Evolutionary conservation across 2,888 invertebrate genomes (phyloP), one percentile per base, ranked within the genome.

Genomic region (Cosmia pyralina): DNA sequence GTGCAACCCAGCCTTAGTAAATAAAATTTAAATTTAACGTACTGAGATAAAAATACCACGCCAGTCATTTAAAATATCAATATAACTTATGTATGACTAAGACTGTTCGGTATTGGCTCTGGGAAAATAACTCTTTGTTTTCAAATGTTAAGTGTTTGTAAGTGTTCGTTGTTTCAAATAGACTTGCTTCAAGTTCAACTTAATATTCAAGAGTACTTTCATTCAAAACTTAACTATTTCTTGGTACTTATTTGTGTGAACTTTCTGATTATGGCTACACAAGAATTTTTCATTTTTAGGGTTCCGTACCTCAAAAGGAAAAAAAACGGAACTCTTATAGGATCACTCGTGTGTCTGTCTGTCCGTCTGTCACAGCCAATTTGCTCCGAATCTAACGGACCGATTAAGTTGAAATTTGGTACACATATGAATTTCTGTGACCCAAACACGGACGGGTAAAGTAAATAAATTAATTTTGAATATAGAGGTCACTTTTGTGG

Each of bases 71-170:
- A 72, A 75, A 86, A 86, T 79, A 81, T 81, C 86, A 79, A 86
- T 84, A 84, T 85, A 86, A 81, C 67, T 78, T 77, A 86, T 87
- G 83, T 77, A 86, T 87, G 83, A 86, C 75, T 86, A 80, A 83
- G 69, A 66, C 63, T 46, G 1, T 50, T 22, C 6, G 64, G 74
- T 72, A 85, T 87, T 71, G 76, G 64, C 70, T 84, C 77, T 68
- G 13, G 38, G 75, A 75, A 38, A 70, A 62, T 46, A 62, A 79
- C 64, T 78, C 75, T 72, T 82, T 85, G 82, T 83, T 79, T 85
- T 62, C 15, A 68, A 70, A 71, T 72, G 60, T 46, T 68, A 79
- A 53, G 57, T 71, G 55, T n/a, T 72, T 57, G 5, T 57, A 70
- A 63, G 34, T 64, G 65, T 34, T 68, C 28, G 44, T 72, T 58